These are phyloP conservation scores for Halesus radiatus DNA, from an alignment of 1,140 invertebrate genomes.

Conservation along the genomic window DNA sequence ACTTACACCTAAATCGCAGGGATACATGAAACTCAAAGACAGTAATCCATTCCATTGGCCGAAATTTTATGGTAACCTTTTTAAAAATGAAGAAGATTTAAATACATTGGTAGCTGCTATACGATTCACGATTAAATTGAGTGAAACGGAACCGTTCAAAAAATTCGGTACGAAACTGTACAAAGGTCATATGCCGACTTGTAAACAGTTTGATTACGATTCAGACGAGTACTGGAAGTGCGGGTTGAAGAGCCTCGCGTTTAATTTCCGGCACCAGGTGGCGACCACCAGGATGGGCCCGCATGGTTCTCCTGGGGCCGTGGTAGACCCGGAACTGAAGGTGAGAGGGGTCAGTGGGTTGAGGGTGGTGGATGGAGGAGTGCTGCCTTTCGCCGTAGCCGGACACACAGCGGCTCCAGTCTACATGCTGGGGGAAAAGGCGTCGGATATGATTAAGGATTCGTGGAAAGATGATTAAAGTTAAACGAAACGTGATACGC, in stretches of 20 bases:
- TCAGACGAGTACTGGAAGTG: constrained; percentile 83
- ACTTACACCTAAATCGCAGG: constrained; percentile 81
- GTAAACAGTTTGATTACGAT: constrained; percentile 69
- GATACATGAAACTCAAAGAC: constrained; percentile 75
- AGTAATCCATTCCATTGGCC: constrained; percentile 83
- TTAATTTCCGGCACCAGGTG: constrained; percentile 79
- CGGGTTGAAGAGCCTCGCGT: constrained; percentile 74
- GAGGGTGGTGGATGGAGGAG: constrained; percentile 82
- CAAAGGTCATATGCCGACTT: constrained; percentile 73
- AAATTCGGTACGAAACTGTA: constrained; percentile 72
- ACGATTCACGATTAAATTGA: constrained; percentile 74
- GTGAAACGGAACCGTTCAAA: constrained; percentile 74
- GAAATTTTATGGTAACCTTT: constrained; percentile 82
- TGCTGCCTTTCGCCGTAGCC: constrained; percentile 80
- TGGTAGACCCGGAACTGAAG: constrained; percentile 80
- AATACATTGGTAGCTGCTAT: constrained; percentile 78
- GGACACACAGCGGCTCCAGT: constrained; percentile 82
- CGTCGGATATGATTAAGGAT: constrained; percentile 82
- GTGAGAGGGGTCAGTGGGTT: constrained; percentile 79
- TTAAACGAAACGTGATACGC: too few species aligned
- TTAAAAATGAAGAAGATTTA: constrained; percentile 76
- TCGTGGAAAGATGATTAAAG: constrained; percentile 67
- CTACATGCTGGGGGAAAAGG: constrained; percentile 91
- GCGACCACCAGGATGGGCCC: constrained; percentile 86
- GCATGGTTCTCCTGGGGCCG: constrained; percentile 73